Percentiles rank a stretch among this genome's conserved stretches.
Evolutionary conservation across 2,113 vertebrate genomes (phyloP).

Genomic region (Synchiropus splendidus): DNA sequence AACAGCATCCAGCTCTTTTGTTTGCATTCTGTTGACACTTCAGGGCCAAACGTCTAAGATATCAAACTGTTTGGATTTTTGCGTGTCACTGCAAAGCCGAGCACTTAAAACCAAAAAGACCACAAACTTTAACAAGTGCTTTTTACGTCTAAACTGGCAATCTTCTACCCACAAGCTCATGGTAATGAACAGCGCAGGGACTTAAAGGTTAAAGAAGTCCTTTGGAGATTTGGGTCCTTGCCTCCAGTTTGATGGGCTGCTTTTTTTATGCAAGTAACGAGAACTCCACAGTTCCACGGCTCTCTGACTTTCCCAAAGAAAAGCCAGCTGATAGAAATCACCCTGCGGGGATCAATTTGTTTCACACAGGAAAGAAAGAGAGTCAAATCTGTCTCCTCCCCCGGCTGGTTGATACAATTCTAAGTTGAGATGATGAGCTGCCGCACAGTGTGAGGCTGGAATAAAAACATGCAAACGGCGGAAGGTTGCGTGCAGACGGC

Average conservation of each 20-base stretch:
- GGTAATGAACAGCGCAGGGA: background rate
- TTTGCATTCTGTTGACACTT: too few relatives aligned
- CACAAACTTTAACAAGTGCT: background rate
- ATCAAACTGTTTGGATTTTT: background rate
- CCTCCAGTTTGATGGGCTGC: conserved; percentile 1
- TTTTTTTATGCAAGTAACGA: conserved; percentile 2
- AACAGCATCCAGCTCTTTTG: too few relatives aligned
- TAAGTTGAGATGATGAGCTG: conserved; percentile 17
- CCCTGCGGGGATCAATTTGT: conserved; percentile 8
- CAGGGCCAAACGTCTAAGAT: background rate
- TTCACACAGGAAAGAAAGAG: conserved; percentile 5
- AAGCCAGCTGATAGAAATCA: conserved; percentile 6
- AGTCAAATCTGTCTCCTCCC: background rate
- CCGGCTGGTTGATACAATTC: conserved; percentile 1
- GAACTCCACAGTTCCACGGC: background rate
- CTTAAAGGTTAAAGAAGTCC: conserved; percentile 1
- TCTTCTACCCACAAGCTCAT: background rate
- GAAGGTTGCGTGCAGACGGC: too few relatives aligned
- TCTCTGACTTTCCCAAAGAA: conserved; percentile 4
- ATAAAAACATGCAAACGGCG: conserved; percentile 1
- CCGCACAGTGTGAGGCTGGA: conserved; percentile 2
- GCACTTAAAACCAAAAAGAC: too few relatives aligned
- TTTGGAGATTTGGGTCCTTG: conserved; percentile 5
- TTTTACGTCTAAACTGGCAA: background rate
- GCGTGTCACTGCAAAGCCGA: background rate